phyloP scores from a whole-genome alignment of 2,888 invertebrate genomes.

The Galeruca laticollis region DNA sequence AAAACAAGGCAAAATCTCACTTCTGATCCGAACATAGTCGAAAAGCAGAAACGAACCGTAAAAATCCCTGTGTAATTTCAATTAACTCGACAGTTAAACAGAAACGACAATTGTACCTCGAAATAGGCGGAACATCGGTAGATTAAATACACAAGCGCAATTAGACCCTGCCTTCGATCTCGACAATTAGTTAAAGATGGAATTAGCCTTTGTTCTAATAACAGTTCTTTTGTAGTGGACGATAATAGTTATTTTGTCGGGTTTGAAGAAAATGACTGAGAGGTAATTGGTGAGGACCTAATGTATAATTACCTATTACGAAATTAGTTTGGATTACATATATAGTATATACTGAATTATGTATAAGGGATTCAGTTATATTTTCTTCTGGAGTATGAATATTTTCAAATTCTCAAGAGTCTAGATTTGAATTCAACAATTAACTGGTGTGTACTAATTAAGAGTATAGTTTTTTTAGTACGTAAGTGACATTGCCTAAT shows the following conservation, averaged over 20 bases:
- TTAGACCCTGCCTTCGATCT: constrained; percentile 39
- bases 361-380: too few relatives aligned
- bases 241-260: constrained; percentile 22
- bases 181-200: constrained; percentile 23
- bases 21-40: constrained; percentile 21
- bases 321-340: too few relatives aligned
- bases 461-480: too few relatives aligned
- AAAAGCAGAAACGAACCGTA: constrained; percentile 30
- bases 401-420: too few relatives aligned
- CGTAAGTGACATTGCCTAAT: too few relatives aligned
- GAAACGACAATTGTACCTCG: constrained; percentile 42
- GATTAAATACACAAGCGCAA: constrained; percentile 54
- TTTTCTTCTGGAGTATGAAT: too few relatives aligned
- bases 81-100: constrained; percentile 42
- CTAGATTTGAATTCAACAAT: too few relatives aligned
- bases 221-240: background rate
- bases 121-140: constrained; percentile 41
- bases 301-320: too few relatives aligned
- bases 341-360: too few relatives aligned
- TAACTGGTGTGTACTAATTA: too few relatives aligned
- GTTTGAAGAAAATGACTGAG: background rate
- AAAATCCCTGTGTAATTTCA: constrained; percentile 41
- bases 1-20: constrained; percentile 22
- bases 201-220: constrained; percentile 9
- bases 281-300: too few relatives aligned